Evolutionary conservation across 2,888 invertebrate genomes (phyloP), one percentile per base, ranked within the genome.

Genomic region (Dynastes hyllus): DNA sequence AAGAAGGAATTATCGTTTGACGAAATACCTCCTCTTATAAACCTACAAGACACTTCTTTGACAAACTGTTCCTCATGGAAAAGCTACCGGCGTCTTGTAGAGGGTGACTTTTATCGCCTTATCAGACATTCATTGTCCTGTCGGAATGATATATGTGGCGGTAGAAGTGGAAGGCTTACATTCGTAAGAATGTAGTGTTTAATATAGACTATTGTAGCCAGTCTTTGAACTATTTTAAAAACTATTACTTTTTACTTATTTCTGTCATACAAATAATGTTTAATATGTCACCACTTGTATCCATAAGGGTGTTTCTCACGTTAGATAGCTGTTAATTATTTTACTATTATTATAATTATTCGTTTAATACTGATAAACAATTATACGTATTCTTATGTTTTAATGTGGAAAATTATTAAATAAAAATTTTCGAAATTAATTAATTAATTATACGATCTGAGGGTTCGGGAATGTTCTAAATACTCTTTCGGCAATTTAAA

Each of bases 121-220:
- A 69, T 69, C 69, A 69, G 51, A 69, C 69, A 69, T 69, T 69
- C 69, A 69, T 69, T 69, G 69, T 69, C 69, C 51, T 69, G 69
- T 69, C 69, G 22, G 51, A 29, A 69, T 69, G 51, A 69, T 69
- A 69, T 69, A 51, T 69, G 69, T 63, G 63, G 2, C 22, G 32
- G 32, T 63, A 32, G 29, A 29, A 27, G 27, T 63, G 63, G 29
- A 69, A 51, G 69, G 29, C 50, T 53, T 58, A 22, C 55, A 22
- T 16, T 16, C 55, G 55, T 58, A 58, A 58, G 55, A 58, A 58
- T 58, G 55, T 58, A 22, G 55, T 58, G 55, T 16, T 16, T 22
- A 16, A 58, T 58, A 58, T 58, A 16, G 22, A 58, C 55, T 22
- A 9, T 22, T 58, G 27, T 58, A 58, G 22, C 22, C 13, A 8